Percentiles rank a stretch among this genome's conserved stretches.
Conservation (phyloP, 2,797 vertebrate genomes). For the Echeneis naucrates region DNA sequence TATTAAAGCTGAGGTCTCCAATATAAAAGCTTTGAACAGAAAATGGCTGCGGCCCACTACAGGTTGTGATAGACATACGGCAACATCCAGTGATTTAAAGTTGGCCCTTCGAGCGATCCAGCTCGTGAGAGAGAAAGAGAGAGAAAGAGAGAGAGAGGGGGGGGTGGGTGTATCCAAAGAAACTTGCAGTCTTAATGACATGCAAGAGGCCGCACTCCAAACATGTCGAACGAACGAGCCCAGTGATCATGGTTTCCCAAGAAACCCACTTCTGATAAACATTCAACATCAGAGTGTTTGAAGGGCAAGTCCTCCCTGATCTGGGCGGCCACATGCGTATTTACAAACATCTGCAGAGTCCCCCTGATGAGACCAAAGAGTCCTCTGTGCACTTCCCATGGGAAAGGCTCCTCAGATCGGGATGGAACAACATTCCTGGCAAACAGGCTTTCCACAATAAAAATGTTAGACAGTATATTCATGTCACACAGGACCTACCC, state of each 20-base stretch:
- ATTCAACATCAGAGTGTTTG: slow-evolving; percentile 60
- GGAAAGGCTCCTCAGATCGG: slow-evolving; percentile 49
- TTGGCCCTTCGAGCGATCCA: slow-evolving; percentile 16
- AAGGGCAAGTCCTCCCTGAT: slow-evolving; percentile 56
- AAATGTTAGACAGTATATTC: slow-evolving; percentile 39
- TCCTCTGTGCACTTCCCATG: slow-evolving; percentile 64
- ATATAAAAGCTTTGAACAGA: slow-evolving; percentile 10
- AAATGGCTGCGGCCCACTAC: slow-evolving; percentile 15
- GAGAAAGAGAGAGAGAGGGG: too few relatives aligned
- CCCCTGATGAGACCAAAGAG: slow-evolving; percentile 63
- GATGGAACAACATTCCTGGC: slow-evolving; percentile 54
- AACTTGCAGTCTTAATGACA: slow-evolving; percentile 44
- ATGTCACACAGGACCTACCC: slow-evolving; percentile 32
- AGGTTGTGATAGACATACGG: slow-evolving; percentile 27
- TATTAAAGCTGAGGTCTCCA: neutral
- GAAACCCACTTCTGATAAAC: slow-evolving; percentile 76
- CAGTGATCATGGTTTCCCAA: slow-evolving; percentile 67
- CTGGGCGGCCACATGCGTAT: slow-evolving; percentile 50
- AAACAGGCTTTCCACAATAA: slow-evolving; percentile 42
- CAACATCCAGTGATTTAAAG: slow-evolving; percentile 35
- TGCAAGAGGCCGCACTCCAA: slow-evolving; percentile 51
- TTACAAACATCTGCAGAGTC: slow-evolving; percentile 76
- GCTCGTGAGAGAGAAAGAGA: slow-evolving; percentile 3
- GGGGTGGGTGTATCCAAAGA: slow-evolving; percentile 34
- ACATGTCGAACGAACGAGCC: slow-evolving; percentile 41